A percentile compares a stretch with the other conserved stretches of the same genome.
These are phyloP conservation scores for Machimus atricapillus DNA, from an alignment of 2,888 invertebrate genomes.

Conservation along the genomic window DNA sequence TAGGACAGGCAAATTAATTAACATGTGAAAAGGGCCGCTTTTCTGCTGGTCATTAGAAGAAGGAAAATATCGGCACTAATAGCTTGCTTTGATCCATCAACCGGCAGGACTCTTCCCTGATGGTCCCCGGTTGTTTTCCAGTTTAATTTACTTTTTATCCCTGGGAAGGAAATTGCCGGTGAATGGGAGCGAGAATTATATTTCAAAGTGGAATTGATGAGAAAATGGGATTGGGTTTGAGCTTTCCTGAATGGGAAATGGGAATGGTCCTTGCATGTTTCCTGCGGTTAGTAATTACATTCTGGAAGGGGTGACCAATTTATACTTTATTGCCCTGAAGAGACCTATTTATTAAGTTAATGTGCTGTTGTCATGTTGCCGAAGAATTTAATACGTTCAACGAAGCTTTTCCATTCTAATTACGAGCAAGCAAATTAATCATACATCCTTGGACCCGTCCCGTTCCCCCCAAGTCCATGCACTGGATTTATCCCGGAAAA, in stretches of 20 bases:
- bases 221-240: background rate
- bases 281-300: background rate
- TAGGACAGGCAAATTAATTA: background rate
- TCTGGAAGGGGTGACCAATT: background rate
- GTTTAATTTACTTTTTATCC: background rate
- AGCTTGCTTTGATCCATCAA: background rate
- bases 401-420: background rate
- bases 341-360: background rate
- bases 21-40: background rate
- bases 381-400: background rate
- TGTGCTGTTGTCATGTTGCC: background rate
- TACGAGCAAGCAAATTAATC: background rate
- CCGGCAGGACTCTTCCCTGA: background rate
- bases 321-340: background rate
- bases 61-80: background rate
- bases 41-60: background rate
- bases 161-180: background rate
- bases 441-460: background rate
- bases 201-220: background rate
- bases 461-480: background rate
- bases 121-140: background rate
- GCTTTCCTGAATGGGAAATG: background rate
- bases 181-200: background rate
- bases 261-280: background rate
- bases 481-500: background rate